Conservation (phyloP, 1,140 invertebrate species). For the Heliconius hewitsoni region DNA sequence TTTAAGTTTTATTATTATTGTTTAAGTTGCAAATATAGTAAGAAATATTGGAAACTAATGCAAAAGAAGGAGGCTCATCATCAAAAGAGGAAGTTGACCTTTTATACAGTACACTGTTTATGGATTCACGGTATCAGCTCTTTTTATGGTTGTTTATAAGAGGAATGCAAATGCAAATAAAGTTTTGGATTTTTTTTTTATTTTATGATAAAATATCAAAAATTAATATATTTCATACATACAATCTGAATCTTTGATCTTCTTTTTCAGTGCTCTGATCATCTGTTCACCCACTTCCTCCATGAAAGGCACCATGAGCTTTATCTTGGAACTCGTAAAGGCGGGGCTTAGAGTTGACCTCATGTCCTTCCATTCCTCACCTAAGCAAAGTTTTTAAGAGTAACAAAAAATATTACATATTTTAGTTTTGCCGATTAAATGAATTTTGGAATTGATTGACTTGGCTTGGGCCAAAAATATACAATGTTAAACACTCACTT, state of each 20-base stretch:
- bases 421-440: too few relatives aligned
- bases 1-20: too few relatives aligned
- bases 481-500: too few relatives aligned
- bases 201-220: not conserved
- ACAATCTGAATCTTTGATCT: slow-evolving; percentile 48
- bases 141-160: too few relatives aligned
- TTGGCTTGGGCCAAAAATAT: too few relatives aligned
- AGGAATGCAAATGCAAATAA: not conserved
- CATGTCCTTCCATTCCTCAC: slow-evolving; percentile 83
- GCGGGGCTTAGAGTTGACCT: slow-evolving; percentile 82
- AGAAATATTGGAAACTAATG: too few relatives aligned
- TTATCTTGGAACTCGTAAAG: slow-evolving; percentile 83
- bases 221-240: slow-evolving; percentile 12
- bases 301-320: slow-evolving; percentile 65
- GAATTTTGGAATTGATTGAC: not conserved
- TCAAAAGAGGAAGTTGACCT: not conserved
- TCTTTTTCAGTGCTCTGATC: slow-evolving; percentile 47
- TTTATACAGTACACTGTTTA: too few relatives aligned
- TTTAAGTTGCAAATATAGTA: too few relatives aligned
- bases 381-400: slow-evolving; percentile 38
- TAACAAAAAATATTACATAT: not conserved
- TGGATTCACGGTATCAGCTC: too few relatives aligned
- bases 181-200: not conserved
- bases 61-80: too few relatives aligned
- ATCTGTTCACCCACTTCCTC: slow-evolving; percentile 60